Conservation (phyloP, 2,888 invertebrate genomes). For the Cheilosia vulpina region DNA sequence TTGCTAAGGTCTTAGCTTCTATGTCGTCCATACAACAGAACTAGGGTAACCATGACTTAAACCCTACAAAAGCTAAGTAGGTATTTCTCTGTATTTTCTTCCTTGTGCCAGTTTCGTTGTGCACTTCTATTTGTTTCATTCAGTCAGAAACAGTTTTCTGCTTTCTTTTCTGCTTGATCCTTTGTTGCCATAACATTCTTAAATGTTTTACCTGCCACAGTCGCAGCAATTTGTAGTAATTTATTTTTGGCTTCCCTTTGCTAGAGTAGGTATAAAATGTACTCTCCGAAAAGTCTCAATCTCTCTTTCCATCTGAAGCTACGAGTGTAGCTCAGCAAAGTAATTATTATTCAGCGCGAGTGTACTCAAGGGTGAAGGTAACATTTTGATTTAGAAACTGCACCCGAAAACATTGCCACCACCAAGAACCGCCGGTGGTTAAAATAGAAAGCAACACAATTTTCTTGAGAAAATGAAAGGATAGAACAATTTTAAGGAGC, state of each 20-base stretch:
- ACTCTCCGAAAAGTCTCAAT: neutral
- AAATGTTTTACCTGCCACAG: conserved; percentile 17
- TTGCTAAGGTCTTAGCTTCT: too few relatives aligned
- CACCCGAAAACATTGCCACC: neutral
- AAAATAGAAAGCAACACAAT: conserved; percentile 1
- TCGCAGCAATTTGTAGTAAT: conserved; percentile 46
- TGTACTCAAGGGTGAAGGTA: conserved; percentile 26
- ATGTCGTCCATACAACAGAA: too few relatives aligned
- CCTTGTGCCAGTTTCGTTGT: conserved; percentile 41
- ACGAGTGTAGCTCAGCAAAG: neutral
- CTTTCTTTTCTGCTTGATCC: neutral
- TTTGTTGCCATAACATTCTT: neutral
- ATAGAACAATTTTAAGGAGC: conserved; percentile 48
- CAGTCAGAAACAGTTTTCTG: conserved; percentile 17
- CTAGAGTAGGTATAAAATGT: neutral
- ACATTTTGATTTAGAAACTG: conserved; percentile 40
- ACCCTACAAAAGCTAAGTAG: too few relatives aligned
- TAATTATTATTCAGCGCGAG: conserved; percentile 42
- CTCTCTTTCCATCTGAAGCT: neutral
- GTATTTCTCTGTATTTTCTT: neutral
- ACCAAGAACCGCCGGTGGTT: neutral
- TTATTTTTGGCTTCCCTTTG: conserved; percentile 43
- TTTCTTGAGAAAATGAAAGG: conserved; percentile 33
- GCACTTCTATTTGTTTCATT: conserved; percentile 64
- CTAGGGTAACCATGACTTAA: too few relatives aligned